A percentile compares a stretch with the other conserved stretches of the same genome.
phyloP scores from a whole-genome alignment of 2,113 vertebrate genomes.

The Turnix velox region DNA sequence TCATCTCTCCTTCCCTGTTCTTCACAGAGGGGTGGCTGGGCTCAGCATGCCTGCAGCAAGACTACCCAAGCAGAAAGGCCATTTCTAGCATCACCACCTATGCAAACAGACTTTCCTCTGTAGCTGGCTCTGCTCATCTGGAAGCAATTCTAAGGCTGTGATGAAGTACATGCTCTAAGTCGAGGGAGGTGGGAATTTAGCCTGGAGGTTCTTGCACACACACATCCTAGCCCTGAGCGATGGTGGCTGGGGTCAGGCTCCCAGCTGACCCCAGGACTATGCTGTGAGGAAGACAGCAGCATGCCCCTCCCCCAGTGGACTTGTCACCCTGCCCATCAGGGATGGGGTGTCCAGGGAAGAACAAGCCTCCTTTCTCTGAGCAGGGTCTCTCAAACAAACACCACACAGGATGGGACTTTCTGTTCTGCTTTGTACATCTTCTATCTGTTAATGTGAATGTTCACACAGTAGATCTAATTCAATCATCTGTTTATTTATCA shows the following conservation, averaged over 20 bases:
- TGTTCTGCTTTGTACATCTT: not conserved
- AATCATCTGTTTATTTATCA: not conserved
- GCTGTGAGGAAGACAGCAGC: not conserved
- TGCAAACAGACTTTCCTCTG: not conserved
- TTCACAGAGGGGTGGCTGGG: not conserved
- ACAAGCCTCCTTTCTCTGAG: not conserved
- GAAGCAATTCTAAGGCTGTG: slow-evolving; percentile 6
- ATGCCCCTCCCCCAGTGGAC: not conserved
- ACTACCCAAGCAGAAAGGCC: not conserved
- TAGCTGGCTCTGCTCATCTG: not conserved
- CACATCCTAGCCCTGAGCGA: not conserved
- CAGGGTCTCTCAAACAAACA: not conserved
- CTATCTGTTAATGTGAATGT: not conserved
- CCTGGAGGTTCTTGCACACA: not conserved
- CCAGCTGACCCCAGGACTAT: not conserved
- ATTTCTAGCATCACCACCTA: not conserved
- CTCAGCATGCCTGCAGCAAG: not conserved
- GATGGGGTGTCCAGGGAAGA: not conserved
- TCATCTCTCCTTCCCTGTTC: not conserved
- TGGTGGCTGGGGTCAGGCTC: not conserved
- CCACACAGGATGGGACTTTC: not conserved
- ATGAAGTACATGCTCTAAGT: not conserved
- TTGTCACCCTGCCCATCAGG: not conserved
- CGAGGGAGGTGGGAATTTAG: not conserved
- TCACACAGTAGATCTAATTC: not conserved